A percentile compares a stretch with the other conserved stretches of the same genome.
phyloP scores from a whole-genome alignment of 2,797 vertebrate genomes.

The Neosilurus mollespiculum region DNA sequence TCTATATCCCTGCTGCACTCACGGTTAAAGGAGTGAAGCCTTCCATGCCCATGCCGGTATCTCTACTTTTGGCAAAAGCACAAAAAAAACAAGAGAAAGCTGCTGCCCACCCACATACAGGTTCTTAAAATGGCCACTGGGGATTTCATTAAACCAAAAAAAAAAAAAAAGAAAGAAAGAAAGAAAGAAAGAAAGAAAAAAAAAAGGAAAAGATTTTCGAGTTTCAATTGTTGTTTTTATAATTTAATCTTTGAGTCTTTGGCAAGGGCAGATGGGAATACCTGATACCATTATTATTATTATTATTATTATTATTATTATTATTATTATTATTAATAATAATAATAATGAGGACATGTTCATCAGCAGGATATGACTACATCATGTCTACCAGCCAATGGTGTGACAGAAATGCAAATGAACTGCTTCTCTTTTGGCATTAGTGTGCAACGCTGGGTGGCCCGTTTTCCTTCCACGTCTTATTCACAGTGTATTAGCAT shows the following conservation, averaged over 20 bases:
- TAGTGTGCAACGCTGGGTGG: constrained; percentile 41
- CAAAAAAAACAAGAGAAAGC: constrained; percentile 40
- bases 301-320: too few species aligned
- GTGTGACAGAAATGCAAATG: constrained; percentile 55
- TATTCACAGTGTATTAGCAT: constrained; percentile 56
- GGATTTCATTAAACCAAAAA: constrained; percentile 17
- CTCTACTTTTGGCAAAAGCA: constrained; percentile 57
- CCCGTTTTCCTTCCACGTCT: constrained; percentile 43
- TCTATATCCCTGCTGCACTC: constrained; percentile 59
- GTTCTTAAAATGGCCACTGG: constrained; percentile 52
- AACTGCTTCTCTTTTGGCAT: constrained; percentile 54
- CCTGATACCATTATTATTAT: constrained; percentile 14
- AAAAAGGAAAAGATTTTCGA: not conserved
- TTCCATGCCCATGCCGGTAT: constrained; percentile 59
- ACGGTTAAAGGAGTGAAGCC: constrained; percentile 58
- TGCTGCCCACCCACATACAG: constrained; percentile 62
- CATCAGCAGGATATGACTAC: constrained; percentile 52
- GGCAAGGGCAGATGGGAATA: not conserved
- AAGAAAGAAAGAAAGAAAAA: too few species aligned
- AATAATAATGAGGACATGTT: constrained; percentile 40
- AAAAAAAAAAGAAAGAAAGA: too few species aligned
- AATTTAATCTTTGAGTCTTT: constrained; percentile 24
- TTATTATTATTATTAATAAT: too few species aligned
- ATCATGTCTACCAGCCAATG: constrained; percentile 28
- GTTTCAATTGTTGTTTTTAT: constrained; percentile 12